Percentiles rank a stretch among this genome's conserved stretches.
Evolutionary conservation across 2,888 invertebrate genomes (phyloP).

Genomic region (Strigamia maritima): DNA sequence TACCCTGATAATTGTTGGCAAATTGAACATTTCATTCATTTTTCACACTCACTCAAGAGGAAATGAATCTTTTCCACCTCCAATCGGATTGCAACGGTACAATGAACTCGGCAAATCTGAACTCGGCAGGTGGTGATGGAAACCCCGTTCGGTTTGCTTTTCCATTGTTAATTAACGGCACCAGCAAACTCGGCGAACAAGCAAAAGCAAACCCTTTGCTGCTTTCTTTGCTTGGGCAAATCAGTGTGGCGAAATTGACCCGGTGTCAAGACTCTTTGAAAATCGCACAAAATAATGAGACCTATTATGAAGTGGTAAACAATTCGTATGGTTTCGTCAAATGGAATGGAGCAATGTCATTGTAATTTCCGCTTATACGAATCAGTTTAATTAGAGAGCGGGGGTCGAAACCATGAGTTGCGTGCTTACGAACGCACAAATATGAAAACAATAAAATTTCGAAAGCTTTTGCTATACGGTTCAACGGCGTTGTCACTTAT

Average conservation of each 20-base stretch:
- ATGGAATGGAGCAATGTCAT: background rate
- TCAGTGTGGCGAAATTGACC: background rate
- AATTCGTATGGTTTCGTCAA: background rate
- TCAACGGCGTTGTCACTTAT: background rate
- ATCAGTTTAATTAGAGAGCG: background rate
- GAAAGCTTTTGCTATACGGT: background rate
- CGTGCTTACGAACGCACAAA: background rate
- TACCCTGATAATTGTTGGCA: background rate
- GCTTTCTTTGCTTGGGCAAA: background rate
- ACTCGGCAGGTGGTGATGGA: background rate
- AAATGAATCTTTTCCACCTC: background rate
- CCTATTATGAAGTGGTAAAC: background rate
- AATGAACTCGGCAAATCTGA: background rate
- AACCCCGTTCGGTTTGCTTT: background rate
- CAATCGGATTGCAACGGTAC: background rate
- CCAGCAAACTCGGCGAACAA: background rate
- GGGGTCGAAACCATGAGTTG: background rate
- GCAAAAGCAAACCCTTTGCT: background rate
- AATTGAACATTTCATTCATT: background rate
- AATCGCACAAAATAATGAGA: background rate
- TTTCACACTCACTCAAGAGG: background rate
- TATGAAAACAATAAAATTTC: background rate
- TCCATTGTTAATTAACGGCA: background rate
- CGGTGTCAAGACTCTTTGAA: background rate
- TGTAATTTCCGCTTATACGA: background rate